Conservation (phyloP, 2,113 vertebrate genomes). For the Muscicapa adusta region DNA sequence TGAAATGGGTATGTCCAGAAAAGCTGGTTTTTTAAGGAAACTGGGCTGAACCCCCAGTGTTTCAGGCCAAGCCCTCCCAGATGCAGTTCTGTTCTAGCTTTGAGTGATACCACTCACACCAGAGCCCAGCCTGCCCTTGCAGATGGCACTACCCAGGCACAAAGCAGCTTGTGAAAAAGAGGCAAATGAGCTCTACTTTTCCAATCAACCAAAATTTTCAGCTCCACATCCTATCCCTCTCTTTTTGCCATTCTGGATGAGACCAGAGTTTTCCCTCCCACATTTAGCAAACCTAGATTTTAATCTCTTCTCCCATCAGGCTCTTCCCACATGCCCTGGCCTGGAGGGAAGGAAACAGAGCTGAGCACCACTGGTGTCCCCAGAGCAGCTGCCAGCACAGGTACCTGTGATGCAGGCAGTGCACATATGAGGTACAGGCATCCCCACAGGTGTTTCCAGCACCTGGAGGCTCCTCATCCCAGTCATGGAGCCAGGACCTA, state of each 20-base stretch:
- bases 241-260: not conserved
- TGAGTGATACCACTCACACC: not conserved
- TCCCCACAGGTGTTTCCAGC: not conserved
- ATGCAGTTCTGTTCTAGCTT: not conserved
- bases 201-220: not conserved
- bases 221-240: not conserved
- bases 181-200: not conserved
- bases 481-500: not conserved
- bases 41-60: not conserved
- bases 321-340: not conserved
- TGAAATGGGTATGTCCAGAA: not conserved
- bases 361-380: not conserved
- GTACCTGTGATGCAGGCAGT: not conserved
- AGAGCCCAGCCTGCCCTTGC: not conserved
- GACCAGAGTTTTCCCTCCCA: not conserved
- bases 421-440: accelerated
- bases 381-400: not conserved
- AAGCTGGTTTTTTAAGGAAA: not conserved
- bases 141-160: not conserved
- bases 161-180: not conserved
- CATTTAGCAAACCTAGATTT: not conserved
- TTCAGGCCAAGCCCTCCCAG: not conserved
- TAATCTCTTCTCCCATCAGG: not conserved
- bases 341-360: not conserved
- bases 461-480: not conserved